A percentile compares a stretch with the other conserved stretches of the same genome.
Evolutionary conservation across 2,113 vertebrate genomes (phyloP).

Genomic region (Labrus mixtus): DNA sequence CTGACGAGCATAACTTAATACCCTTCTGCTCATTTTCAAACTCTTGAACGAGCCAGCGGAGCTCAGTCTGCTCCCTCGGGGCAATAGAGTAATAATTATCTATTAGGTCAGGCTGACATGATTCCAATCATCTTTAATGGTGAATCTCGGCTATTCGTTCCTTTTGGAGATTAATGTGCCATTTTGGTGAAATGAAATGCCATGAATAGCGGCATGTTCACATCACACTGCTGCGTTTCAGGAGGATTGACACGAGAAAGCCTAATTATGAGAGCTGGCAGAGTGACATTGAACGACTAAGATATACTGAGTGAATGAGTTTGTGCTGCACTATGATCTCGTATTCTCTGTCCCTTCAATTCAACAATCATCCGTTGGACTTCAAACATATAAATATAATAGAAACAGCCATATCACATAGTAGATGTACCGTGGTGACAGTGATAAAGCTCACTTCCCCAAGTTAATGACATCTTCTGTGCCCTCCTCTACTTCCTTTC

Average conservation of each 20-base stretch:
- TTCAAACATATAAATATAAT: conserved; percentile 7
- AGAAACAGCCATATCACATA: conserved; percentile 9
- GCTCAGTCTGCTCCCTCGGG: conserved; percentile 45
- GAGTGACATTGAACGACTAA: conserved; percentile 16
- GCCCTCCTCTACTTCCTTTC: conserved; percentile 59
- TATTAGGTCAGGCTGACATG: conserved; percentile 60
- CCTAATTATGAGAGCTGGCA: conserved; percentile 30
- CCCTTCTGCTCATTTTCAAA: conserved; percentile 47
- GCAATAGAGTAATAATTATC: conserved; percentile 64
- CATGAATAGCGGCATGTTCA: conserved; percentile 42
- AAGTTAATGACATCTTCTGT: conserved; percentile 70
- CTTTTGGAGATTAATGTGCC: conserved; percentile 57
- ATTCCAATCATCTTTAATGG: conserved; percentile 67
- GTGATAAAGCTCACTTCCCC: conserved; percentile 60
- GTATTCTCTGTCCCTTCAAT: neutral
- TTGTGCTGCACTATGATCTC: neutral
- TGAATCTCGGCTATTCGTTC: conserved; percentile 46
- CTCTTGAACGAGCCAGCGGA: conserved; percentile 26
- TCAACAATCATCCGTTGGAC: neutral
- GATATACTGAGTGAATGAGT: conserved; percentile 2
- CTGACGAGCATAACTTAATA: conserved; percentile 45
- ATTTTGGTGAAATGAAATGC: conserved; percentile 45
- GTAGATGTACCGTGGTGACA: conserved; percentile 43
- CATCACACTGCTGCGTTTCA: neutral
- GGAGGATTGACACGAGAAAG: conserved; percentile 1